A percentile compares a stretch with the other conserved stretches of the same genome.
phyloP scores from a whole-genome alignment of 2,797 vertebrate species.

The Mus caroli region DNA sequence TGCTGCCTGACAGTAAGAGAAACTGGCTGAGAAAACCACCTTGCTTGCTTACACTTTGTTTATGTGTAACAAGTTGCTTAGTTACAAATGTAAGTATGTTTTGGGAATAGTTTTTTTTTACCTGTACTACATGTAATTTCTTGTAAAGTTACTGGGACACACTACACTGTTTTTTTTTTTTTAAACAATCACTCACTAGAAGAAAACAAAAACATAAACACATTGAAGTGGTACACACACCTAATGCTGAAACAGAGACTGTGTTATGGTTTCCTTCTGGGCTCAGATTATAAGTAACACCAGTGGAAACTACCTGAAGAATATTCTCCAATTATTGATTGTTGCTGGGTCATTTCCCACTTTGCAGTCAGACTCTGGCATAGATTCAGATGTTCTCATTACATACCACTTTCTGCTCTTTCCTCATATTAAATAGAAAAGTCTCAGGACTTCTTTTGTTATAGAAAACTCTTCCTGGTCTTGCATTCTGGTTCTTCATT shows the following conservation, averaged over 20 bases:
- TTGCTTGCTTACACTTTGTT: too few species aligned
- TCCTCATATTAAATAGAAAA: neutral
- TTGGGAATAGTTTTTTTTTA: too few species aligned
- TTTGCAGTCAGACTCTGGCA: neutral
- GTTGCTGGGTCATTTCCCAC: neutral
- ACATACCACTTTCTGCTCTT: neutral
- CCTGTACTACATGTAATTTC: too few species aligned
- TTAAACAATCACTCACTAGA: too few species aligned
- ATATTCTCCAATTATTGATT: neutral
- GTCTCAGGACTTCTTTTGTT: neutral
- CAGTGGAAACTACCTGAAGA: neutral
- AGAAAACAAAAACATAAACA: too few species aligned
- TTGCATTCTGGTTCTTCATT: too few species aligned
- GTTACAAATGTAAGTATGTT: too few species aligned
- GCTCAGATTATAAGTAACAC: neutral
- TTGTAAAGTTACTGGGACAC: too few species aligned
- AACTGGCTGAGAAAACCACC: too few species aligned
- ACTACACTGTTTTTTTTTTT: too few species aligned
- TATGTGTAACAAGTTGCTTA: too few species aligned
- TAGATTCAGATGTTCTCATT: neutral
- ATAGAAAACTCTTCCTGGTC: neutral
- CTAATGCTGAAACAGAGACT: neutral
- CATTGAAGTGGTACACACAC: neutral
- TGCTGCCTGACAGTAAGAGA: too few species aligned
- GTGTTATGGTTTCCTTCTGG: neutral